Conservation (phyloP, 2,888 invertebrate genomes). For the Anarsia innoxiella region DNA sequence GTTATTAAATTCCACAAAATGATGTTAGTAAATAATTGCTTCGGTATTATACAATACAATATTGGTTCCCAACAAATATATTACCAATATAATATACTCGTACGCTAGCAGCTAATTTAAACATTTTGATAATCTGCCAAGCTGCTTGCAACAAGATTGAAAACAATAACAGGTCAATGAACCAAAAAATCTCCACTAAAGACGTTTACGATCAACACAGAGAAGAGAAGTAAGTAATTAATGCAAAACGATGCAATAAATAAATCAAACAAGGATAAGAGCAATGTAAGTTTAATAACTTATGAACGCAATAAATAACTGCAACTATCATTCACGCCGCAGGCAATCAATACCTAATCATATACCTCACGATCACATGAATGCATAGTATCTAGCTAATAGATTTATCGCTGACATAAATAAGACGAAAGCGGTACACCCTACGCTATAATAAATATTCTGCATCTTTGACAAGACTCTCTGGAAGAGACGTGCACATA, state of each 20-base stretch:
- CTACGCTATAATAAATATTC: too few relatives aligned
- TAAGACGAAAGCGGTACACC: slow-evolving; percentile 2
- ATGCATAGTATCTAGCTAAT: slow-evolving; percentile 5
- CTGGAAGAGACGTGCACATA: too few relatives aligned
- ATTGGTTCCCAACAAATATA: slow-evolving; percentile 21
- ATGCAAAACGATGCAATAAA: slow-evolving; percentile 15
- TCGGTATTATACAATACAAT: too few relatives aligned
- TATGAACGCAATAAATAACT: slow-evolving; percentile 33
- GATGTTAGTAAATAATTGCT: slow-evolving; percentile 4
- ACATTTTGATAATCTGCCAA: slow-evolving; percentile 41
- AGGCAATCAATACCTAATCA: slow-evolving; percentile 26
- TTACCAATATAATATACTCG: too few relatives aligned
- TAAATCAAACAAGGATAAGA: slow-evolving; percentile 30
- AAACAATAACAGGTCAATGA: slow-evolving; percentile 38
- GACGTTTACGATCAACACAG: slow-evolving; percentile 7
- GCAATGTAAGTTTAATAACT: slow-evolving; percentile 24
- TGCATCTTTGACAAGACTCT: neutral
- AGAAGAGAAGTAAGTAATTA: slow-evolving; percentile 10
- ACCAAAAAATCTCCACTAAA: slow-evolving; percentile 26
- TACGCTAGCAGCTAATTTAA: slow-evolving; percentile 29
- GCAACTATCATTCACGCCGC: slow-evolving; percentile 16
- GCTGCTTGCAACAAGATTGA: slow-evolving; percentile 23
- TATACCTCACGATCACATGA: slow-evolving; percentile 3
- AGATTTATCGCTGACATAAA: slow-evolving; percentile 7
- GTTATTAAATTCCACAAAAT: slow-evolving; percentile 14